Percentiles rank a stretch among this genome's conserved stretches.
These are phyloP conservation scores for Paramormyrops hopkinsi DNA, from an alignment of 2,797 vertebrate genomes.

Conservation along the genomic window DNA sequence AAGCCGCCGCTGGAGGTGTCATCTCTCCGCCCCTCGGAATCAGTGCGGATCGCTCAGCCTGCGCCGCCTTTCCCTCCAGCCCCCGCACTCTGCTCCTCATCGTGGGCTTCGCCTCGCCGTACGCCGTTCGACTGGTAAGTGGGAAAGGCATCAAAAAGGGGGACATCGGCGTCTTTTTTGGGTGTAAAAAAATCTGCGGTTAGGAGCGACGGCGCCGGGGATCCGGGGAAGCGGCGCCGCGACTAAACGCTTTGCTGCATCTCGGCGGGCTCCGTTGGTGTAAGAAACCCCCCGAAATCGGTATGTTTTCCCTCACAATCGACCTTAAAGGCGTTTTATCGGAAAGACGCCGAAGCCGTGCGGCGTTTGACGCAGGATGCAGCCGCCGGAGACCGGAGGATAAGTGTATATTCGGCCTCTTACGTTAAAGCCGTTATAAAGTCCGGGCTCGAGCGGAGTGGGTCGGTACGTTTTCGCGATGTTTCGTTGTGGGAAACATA, in stretches of 20 bases:
- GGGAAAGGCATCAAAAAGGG: not conserved
- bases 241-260: not conserved
- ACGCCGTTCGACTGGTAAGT: slow-evolving; percentile 30
- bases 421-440: not conserved
- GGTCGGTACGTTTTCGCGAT: not conserved
- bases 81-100: not conserved
- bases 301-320: not conserved
- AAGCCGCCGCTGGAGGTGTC: not conserved
- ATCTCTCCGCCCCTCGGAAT: slow-evolving; percentile 33
- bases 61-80: slow-evolving; percentile 16
- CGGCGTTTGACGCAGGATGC: slow-evolving; percentile 12
- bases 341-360: not conserved
- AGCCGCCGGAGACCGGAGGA: not conserved
- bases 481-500: not conserved
- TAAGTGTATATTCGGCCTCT: not conserved
- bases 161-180: not conserved
- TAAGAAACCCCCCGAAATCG: not conserved
- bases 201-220: not conserved
- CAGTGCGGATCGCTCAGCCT: slow-evolving; percentile 30
- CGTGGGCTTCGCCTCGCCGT: not conserved
- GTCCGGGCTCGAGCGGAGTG: not conserved
- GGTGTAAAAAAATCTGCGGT: not conserved
- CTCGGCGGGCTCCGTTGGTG: not conserved
- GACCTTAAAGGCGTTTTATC: not conserved
- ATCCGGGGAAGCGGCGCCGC: slow-evolving; percentile 15